Base-by-base conservation (phyloP, 1,140 invertebrate genomes). In the Pseudomyrmex gracilis region DNA sequence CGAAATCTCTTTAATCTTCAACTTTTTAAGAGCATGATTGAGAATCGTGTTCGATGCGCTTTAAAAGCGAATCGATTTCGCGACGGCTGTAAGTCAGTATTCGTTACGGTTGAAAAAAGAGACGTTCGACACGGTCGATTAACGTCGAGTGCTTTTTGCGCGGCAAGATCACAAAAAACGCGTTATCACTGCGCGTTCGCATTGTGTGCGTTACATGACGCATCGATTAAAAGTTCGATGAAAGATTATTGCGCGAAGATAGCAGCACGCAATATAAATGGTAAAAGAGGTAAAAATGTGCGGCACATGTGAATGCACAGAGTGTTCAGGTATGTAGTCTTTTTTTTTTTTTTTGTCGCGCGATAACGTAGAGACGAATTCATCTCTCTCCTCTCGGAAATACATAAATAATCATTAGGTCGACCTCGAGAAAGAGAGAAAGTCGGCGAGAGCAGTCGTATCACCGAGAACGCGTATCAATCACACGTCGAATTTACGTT, bases 21-120 rank as follows among this genome's bases (percentile, higher is more conserved):
- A 49, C 10, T 17, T 34, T 34, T 47, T 64, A 55, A 82, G 17
- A 34, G 20, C 43, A 34, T 13, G 70, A 70, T 82, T 83, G 12
- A 55, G 77, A 22, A 53, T 82, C 76, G 22, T 43, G 53, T 22
- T 57, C 43, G 58, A 78, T 73, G 76, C 53, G 70, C 76, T 71
- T 71, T 80, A 71, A 80, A 80, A 71, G 53, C 24, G 57, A 73
- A 87, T 77, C 66, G 73, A 86, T 73, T 87, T 86, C 82, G 73
- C 85, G 77, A 55, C 22, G 64, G 64, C 22, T 80, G 64, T 78
- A 78, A 78, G 51, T 53, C 66, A 9, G 45, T 71, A 60, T 80
- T 80, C 51, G 24, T 60, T 22, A 55, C 57, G 51, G 51, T 49
- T 57, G 43, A 34, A 43, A 45, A 51, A 63, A 24, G 68, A 68